phyloP scores from a whole-genome alignment of 2,797 vertebrate species.

The Leuciscus waleckii region DNA sequence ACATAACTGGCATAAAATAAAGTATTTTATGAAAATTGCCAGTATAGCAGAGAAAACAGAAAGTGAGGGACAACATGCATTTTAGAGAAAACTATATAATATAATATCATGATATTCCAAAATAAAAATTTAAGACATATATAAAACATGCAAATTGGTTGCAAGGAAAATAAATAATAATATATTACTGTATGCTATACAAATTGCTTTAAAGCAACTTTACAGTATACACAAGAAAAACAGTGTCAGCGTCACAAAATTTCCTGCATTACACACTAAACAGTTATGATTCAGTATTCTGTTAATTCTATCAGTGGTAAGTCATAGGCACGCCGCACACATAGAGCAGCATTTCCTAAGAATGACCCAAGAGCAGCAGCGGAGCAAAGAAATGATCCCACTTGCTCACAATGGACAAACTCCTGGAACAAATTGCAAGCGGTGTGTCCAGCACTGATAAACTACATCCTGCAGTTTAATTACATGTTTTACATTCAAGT shows the following conservation, averaged over 20 bases:
- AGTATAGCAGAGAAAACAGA: background rate
- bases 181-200: background rate
- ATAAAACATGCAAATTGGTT: too few relatives aligned
- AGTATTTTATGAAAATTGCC: background rate
- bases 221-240: background rate
- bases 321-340: background rate
- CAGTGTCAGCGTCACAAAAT: background rate
- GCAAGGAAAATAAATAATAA: background rate
- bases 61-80: background rate
- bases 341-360: background rate
- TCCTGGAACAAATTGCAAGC: conserved; percentile 34
- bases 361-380: conserved; percentile 2
- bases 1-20: background rate
- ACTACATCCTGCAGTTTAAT: conserved; percentile 49
- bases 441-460: conserved; percentile 26
- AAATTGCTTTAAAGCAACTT: background rate
- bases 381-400: background rate
- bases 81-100: background rate
- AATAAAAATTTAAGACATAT: background rate
- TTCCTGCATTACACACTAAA: background rate
- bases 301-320: background rate
- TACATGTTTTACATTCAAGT: conserved; percentile 27
- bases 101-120: background rate
- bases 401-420: conserved; percentile 39
- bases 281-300: background rate